Evolutionary conservation across 2,113 vertebrate species (phyloP).

Genomic region (Pseudopodoces humilis): DNA sequence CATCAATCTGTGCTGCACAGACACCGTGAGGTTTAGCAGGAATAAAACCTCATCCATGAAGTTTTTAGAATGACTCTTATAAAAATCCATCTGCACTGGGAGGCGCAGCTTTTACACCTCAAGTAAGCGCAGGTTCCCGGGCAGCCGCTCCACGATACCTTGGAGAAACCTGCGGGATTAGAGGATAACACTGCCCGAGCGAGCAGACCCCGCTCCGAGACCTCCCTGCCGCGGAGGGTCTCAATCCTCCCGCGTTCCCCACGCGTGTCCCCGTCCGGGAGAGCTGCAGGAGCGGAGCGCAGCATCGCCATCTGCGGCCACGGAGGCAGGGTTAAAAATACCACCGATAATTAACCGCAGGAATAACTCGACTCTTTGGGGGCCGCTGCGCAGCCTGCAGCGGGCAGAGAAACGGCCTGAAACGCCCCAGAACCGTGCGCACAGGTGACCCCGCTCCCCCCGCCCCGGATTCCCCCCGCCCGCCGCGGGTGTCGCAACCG

Average conservation of each 20-base stretch:
- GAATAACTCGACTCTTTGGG: background rate
- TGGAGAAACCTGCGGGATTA: background rate
- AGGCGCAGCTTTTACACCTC: background rate
- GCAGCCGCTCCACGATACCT: background rate
- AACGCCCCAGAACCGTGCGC: background rate
- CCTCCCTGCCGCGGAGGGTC: background rate
- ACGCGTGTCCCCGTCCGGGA: background rate
- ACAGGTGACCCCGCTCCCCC: background rate
- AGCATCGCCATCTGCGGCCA: background rate
- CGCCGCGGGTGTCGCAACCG: conserved; percentile 19
- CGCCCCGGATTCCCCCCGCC: background rate
- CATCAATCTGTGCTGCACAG: background rate
- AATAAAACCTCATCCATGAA: background rate
- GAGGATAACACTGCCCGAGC: background rate
- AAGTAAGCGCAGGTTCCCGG: background rate
- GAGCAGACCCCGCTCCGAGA: background rate
- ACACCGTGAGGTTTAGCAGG: background rate
- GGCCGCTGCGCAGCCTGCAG: background rate
- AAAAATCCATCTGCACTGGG: background rate
- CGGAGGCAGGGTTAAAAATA: background rate
- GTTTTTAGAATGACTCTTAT: background rate
- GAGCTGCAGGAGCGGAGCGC: background rate
- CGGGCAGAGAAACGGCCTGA: background rate
- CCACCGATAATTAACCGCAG: fast-evolving
- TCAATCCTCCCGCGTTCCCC: background rate